Evolutionary conservation across 64 coral and sea anemone species (phyloP).

Genomic region (Actinia tenebrosa): DNA sequence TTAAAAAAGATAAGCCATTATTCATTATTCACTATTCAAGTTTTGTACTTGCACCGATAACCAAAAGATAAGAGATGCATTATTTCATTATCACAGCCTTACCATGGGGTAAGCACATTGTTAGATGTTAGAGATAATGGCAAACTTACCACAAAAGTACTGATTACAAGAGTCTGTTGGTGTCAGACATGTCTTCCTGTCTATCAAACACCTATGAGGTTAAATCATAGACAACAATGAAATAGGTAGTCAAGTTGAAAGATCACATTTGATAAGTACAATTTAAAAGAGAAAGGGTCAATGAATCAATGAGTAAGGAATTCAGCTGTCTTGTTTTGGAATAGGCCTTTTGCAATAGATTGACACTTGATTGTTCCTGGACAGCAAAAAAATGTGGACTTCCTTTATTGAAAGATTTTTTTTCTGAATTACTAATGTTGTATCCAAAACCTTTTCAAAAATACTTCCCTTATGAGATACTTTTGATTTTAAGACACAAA

Average conservation of each 20-base stretch:
- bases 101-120: neutral
- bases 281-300: neutral
- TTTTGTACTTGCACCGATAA: neutral
- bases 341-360: no score
- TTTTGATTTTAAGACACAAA: no score
- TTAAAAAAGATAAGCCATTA: neutral
- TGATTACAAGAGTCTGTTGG: slow-evolving; percentile 55
- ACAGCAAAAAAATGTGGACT: no score
- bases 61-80: slow-evolving; percentile 6
- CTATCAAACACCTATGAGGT: slow-evolving; percentile 62
- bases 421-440: no score
- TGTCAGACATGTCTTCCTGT: slow-evolving; percentile 78
- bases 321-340: no score
- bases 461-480: no score
- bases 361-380: no score
- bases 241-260: neutral
- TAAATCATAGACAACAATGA: neutral
- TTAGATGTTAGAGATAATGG: neutral
- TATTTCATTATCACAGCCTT: neutral
- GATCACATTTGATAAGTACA: neutral
- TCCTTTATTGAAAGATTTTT: no score
- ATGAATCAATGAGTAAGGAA: neutral
- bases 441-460: no score
- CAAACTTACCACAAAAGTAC: slow-evolving; percentile 69
- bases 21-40: neutral